Conservation (phyloP, 92 coral and sea anemone species). For the Bergia puertoricense region DNA sequence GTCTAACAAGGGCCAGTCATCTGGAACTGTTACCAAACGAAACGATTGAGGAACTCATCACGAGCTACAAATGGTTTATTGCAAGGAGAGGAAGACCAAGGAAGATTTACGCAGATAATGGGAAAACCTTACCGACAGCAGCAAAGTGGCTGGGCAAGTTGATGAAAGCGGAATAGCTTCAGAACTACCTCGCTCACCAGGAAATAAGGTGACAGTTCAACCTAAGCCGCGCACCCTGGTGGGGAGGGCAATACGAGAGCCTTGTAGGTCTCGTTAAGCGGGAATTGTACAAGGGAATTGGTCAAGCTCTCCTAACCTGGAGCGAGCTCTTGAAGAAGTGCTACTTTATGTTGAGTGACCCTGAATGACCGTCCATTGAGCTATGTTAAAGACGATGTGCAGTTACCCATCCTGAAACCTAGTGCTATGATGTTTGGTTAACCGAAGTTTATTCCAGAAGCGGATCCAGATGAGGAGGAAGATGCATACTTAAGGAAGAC, state of each 20-base stretch:
- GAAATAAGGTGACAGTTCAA: too few relatives aligned
- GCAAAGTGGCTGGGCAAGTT: conserved; percentile 41
- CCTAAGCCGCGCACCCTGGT: background rate
- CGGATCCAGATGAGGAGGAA: too few relatives aligned
- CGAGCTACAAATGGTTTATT: conserved; percentile 18
- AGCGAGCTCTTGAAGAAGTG: background rate
- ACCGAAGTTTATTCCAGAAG: background rate
- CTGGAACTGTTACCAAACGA: conserved; percentile 1
- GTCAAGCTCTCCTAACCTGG: too few relatives aligned
- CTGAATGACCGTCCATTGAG: conserved; percentile 40
- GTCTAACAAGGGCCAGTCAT: too few relatives aligned
- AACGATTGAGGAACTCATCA: conserved; percentile 19
- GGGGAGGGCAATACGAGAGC: too few relatives aligned
- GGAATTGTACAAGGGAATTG: too few relatives aligned
- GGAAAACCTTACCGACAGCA: conserved; percentile 12
- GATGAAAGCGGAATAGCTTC: background rate
- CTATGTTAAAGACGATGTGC: conserved; percentile 43
- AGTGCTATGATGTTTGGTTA: conserved; percentile 25
- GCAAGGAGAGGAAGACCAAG: conserved; percentile 30
- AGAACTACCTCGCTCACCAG: too few relatives aligned
- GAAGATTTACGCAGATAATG: conserved; percentile 42
- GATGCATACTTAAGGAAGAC: background rate
- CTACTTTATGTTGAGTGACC: conserved; percentile 35
- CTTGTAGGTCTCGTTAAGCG: too few relatives aligned
- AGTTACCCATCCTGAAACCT: conserved; percentile 24